Conservation (phyloP, 2,797 vertebrate species). For the Botia almorhae region DNA sequence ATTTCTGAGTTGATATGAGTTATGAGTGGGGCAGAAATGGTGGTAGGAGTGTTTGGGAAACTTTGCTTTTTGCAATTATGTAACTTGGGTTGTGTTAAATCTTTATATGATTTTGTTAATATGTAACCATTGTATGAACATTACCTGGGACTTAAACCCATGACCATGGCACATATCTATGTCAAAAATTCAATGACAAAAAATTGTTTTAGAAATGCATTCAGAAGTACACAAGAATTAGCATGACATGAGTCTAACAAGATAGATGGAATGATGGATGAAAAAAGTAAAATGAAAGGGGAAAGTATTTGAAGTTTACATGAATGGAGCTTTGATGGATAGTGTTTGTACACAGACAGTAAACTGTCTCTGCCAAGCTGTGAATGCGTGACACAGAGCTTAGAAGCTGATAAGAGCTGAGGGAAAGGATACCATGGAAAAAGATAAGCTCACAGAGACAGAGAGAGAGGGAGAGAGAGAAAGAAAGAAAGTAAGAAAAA, state of each 20-base stretch:
- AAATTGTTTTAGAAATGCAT: too few species aligned
- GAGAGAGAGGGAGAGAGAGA: not conserved
- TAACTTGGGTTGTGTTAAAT: too few species aligned
- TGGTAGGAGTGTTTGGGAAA: too few species aligned
- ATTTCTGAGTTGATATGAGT: too few species aligned
- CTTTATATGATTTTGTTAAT: too few species aligned
- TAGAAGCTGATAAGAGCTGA: constrained; percentile 40
- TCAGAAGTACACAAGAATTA: not conserved
- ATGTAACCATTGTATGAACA: too few species aligned
- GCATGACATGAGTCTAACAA: constrained; percentile 6
- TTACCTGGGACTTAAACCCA: too few species aligned
- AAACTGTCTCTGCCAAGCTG: constrained; percentile 41
- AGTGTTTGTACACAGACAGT: constrained; percentile 44
- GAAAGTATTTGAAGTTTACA: constrained; percentile 40
- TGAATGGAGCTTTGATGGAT: constrained; percentile 48
- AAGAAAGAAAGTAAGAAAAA: too few species aligned
- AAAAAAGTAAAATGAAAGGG: constrained; percentile 24
- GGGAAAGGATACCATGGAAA: constrained; percentile 31
- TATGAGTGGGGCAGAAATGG: too few species aligned
- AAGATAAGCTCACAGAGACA: constrained; percentile 24
- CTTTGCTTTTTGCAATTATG: too few species aligned
- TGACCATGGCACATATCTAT: too few species aligned
- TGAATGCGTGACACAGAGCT: constrained; percentile 53
- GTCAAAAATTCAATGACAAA: constrained; percentile 9
- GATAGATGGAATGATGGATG: not conserved